Evolutionary conservation across 2,888 invertebrate species (phyloP), one percentile per base, ranked within the genome.

Genomic region (Drosophila kuntzei): DNA sequence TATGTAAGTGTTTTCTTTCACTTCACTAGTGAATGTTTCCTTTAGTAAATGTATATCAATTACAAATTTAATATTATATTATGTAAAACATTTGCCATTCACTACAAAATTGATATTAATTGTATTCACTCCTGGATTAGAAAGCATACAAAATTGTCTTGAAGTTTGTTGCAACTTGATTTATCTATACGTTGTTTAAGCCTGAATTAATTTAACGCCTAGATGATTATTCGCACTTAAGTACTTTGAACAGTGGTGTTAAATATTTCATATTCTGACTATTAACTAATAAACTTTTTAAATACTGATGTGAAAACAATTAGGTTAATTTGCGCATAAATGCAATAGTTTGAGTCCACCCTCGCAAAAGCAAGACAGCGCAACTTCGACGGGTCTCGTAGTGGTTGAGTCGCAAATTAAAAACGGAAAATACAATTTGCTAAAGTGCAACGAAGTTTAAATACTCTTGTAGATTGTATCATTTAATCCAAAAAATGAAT

Each of bases 391-490:
- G 61, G 49, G 49, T 69, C 50, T 49, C 55, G 32, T 47, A 41
- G 47, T 34, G 67, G 14, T 58, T 46, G 59, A 71, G 61, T 22
- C 47, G 57, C 64, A 79, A 81, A 81, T 87, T 63, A 73, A 77
- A 68, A 65, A 37, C 73, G 73, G 65, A 83, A 68, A 62, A 65
- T 65, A 61, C 58, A 71, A 68, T 70, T 64, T 39, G 34, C 11
- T 20, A 34, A 20, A 37, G 29, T 37, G 25, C 14, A 65, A 12
- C 50, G 37, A 72, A 65, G 34, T 55, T 59, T 41, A 20, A 51
- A 57, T 65, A 51, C 71, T 46, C 64, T 53, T 27, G 20, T 5
- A 20, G 12, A 29, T 22, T 25, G 14, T 16, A 14, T 34, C 58
- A 54, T 49, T 6, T n/a, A 2, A 7, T 5, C 6, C 12, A 41